phyloP scores from a whole-genome alignment of 2,888 invertebrate species.

The Cinara cedri region DNA sequence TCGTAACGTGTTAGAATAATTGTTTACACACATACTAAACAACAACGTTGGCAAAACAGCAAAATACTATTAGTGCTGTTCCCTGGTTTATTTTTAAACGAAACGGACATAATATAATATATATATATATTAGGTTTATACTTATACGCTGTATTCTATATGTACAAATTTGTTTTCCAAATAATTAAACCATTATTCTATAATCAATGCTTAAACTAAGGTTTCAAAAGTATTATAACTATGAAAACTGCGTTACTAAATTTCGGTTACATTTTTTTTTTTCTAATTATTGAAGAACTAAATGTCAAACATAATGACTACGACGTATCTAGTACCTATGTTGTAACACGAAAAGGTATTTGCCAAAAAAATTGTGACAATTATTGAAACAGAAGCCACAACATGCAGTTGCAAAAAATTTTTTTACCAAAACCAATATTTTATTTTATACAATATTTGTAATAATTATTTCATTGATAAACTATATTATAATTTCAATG shows the following conservation, averaged over 20 bases:
- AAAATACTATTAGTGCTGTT: not conserved
- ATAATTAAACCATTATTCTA: no score
- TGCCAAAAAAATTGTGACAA: conserved; percentile 9
- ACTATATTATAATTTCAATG: no score
- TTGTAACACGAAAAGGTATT: not conserved
- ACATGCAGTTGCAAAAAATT: not conserved
- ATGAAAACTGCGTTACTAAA: not conserved
- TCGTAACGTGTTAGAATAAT: no score
- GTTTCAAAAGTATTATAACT: not conserved
- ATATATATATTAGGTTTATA: not conserved
- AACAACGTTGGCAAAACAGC: not conserved
- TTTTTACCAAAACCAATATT: not conserved
- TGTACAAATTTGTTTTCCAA: not conserved
- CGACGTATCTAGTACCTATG: not conserved
- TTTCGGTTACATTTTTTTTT: not conserved
- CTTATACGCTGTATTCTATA: no score
- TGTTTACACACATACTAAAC: not conserved
- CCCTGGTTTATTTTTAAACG: conserved; percentile 34
- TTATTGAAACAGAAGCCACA: not conserved
- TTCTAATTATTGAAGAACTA: not conserved
- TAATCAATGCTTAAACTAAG: not conserved
- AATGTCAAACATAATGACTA: not conserved
- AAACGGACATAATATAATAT: no score
- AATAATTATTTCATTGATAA: not conserved
- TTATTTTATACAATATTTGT: not conserved